Evolutionary conservation across 1,140 invertebrate species (phyloP), one percentile per base, ranked within the genome.

Genomic region (Brachionus rubens): DNA sequence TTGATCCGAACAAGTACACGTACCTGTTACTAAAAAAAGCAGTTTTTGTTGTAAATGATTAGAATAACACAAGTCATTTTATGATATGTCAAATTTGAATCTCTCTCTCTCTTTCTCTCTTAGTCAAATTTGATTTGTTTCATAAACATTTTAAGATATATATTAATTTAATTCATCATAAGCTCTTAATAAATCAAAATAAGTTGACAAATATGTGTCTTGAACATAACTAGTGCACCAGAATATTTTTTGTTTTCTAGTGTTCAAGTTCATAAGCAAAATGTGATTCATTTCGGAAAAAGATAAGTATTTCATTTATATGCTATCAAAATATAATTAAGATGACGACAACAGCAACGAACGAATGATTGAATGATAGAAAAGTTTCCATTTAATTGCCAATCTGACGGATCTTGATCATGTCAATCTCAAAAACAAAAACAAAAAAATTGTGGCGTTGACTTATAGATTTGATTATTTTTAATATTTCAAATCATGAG

Each of bases 121-220:
- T 36, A 36, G 54, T 59, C 54, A 16, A 28, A 36, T 33, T 16
- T 59, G 54, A 59, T 59, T 59, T 14, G 19, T 36, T 33, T 59
- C 54, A 59, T 30, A 59, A 33, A 36, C 54, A 36, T 28, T 36
- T 59, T 36, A 16, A 33, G 54, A 59, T 59, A 59, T 36, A 33
- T 33, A 59, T 19, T 59, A 19, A 59, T 5, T 36, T n/a, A n/a
- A n/a, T n/a, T n/a, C n/a, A n/a, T 36, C 33, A 59, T 36, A 59
- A 59, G 54, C 54, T 59, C 54, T 59, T 59, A 59, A 59, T 59
- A 26, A 59, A 59, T 59, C 54, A 59, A 33, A 59, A n/a, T n/a
- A 36, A 36, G 36, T 59, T 59, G 54, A 59, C 30, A 59, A 59
- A 54, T 33, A 16, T 33, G 52, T 54, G 52, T 54, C 52, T 54